Percentiles rank a stretch among this genome's conserved stretches.
phyloP scores from a whole-genome alignment of 2,888 invertebrate species.

The Plusia festucae region DNA sequence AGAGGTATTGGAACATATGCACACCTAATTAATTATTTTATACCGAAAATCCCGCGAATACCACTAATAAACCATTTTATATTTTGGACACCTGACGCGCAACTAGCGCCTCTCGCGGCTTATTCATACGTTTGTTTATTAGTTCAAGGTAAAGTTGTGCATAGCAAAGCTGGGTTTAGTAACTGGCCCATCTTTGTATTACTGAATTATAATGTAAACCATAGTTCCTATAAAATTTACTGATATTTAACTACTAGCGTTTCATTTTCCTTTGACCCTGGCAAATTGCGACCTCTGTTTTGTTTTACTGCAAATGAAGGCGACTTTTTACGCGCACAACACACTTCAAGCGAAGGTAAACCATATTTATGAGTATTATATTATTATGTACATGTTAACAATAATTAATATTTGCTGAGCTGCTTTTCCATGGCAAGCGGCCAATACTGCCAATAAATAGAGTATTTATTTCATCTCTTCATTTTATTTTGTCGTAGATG shows the following conservation, averaged over 20 bases:
- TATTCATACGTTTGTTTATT: too few species aligned
- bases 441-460: not conserved
- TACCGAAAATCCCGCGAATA: too few species aligned
- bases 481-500: not conserved
- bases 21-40: too few species aligned
- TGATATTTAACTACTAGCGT: not conserved
- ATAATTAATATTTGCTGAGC: not conserved
- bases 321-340: not conserved
- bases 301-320: not conserved
- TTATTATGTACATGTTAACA: too few species aligned
- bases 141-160: too few species aligned
- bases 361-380: not conserved
- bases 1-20: too few species aligned
- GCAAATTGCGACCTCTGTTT: not conserved
- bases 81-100: too few species aligned
- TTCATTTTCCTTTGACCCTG: not conserved
- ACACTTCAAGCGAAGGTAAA: not conserved
- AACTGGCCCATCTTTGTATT: not conserved
- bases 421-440: too few species aligned
- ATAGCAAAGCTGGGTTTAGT: too few species aligned
- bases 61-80: too few species aligned
- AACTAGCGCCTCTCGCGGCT: too few species aligned
- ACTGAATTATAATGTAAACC: not conserved
- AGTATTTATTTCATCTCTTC: not conserved
- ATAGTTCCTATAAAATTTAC: not conserved